Base-by-base conservation (phyloP, 1,140 invertebrate species). In the Dreissena rostriformis region DNA sequence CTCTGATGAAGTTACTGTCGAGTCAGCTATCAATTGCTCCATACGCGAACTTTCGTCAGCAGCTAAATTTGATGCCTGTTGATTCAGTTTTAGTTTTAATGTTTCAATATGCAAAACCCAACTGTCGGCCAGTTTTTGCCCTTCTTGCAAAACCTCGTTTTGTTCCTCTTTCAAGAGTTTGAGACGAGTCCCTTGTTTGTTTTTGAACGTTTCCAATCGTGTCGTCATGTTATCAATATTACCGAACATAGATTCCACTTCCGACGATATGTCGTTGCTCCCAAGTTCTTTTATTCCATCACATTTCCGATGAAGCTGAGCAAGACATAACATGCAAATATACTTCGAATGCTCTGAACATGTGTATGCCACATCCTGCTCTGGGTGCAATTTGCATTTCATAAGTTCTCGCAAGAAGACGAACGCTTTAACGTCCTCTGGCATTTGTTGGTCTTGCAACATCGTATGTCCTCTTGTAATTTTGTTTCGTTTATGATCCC, bases 401-500 rank as follows among this genome's bases (percentile, higher is more conserved):
- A 65, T 26, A 19, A 65, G n/a, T 15, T 22, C 17, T 28, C 66
- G 63, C 74, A 76, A 65, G 19, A 29, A 1, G 17, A 65, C 66
- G 29, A 76, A 76, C 49, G 51, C 28, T 12, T 19, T 19, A 0
- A 28, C 6, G 22, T 65, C 29, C 24, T 63, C 24, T 22, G 74
- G 74, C 53, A 76, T 63, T n/a, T 76, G 39, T 14, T 76, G 24
- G 22, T 76, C n/a, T n/a, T n/a, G n/a, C n/a, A n/a, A n/a, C n/a
- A n/a, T n/a, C n/a, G 19, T 76, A 39, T 76, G 74, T 51, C 24
- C 22, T n/a, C 74, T 76, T 61, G 74, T 76, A 19, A 57, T n/a
- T 66, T 76, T 76, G 22, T 63, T 76, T 22, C 74, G 28, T 51
- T 63, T 76, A 49, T 76, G 74, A 26, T 65, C 74, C n/a, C 74